Percentiles rank a stretch among this genome's conserved stretches.
These are phyloP conservation scores for Enteromius argenteus DNA, from an alignment of 2,797 vertebrate species.

Conservation along the genomic window DNA sequence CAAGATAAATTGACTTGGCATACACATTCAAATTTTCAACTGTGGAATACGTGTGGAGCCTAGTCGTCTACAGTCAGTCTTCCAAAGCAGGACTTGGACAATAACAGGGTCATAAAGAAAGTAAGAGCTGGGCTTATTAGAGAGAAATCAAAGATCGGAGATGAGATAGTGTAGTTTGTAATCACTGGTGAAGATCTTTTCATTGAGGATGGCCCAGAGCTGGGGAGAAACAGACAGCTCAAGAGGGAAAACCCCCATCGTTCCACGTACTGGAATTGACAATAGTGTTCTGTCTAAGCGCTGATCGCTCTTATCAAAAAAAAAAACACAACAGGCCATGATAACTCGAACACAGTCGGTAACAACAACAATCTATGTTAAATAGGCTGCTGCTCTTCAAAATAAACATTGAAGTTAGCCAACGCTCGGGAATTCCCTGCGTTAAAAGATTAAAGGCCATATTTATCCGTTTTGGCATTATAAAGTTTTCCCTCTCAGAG, in stretches of 20 bases:
- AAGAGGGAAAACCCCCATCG: slow-evolving; percentile 65
- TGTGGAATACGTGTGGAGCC: background rate
- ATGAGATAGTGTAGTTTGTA: slow-evolving; percentile 65
- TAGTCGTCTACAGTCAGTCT: slow-evolving; percentile 12
- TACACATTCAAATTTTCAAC: background rate
- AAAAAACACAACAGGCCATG: slow-evolving; percentile 32
- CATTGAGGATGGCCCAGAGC: slow-evolving; percentile 64
- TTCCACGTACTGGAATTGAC: slow-evolving; percentile 56
- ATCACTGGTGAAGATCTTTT: slow-evolving; percentile 71
- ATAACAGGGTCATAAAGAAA: slow-evolving; percentile 55
- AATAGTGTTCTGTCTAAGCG: slow-evolving; percentile 55
- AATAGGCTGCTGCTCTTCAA: slow-evolving; percentile 64
- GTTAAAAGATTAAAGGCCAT: slow-evolving; percentile 75
- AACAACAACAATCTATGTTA: slow-evolving; percentile 57
- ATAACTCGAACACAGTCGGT: slow-evolving; percentile 50
- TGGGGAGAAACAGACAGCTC: slow-evolving; percentile 60
- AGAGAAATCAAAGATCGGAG: slow-evolving; percentile 38
- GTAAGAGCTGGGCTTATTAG: slow-evolving; percentile 34
- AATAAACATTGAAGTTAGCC: slow-evolving; percentile 60
- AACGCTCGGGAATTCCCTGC: slow-evolving; percentile 76
- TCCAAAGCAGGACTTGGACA: slow-evolving; percentile 48
- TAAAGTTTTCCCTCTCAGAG: slow-evolving; percentile 38
- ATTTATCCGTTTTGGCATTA: slow-evolving; percentile 71
- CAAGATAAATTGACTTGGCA: too few relatives aligned
- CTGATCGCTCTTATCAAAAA: slow-evolving; percentile 46